A percentile compares a stretch with the other conserved stretches of the same genome.
Conservation (phyloP, 2,113 vertebrate species). For the Drymodes brunneopygia region DNA sequence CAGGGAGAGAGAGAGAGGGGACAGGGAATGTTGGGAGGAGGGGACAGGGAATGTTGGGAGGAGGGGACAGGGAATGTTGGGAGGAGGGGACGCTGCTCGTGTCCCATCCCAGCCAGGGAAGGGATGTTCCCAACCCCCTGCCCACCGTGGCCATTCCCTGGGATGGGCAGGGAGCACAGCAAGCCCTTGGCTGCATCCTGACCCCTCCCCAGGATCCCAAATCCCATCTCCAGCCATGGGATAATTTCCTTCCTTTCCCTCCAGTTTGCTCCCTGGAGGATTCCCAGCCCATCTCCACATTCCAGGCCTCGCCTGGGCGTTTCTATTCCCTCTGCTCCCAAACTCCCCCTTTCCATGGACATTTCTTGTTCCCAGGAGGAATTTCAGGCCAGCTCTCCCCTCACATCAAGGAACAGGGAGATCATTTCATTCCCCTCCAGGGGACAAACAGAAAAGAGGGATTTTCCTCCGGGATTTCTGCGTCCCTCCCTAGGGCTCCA, state of each 20-base stretch:
- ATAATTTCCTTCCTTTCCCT: too few relatives aligned
- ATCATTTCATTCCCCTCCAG: too few relatives aligned
- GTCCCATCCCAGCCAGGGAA: fast-evolving
- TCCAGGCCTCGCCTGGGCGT: too few relatives aligned
- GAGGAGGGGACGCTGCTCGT: fast-evolving
- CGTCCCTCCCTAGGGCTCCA: too few relatives aligned
- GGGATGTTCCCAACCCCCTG: not conserved
- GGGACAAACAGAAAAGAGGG: too few relatives aligned
- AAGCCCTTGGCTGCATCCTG: not conserved
- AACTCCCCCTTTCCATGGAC: not conserved
- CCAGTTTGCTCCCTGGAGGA: not conserved
- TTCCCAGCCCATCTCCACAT: not conserved
- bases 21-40: too few relatives aligned
- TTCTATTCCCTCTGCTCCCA: not conserved
- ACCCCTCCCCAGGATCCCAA: not conserved
- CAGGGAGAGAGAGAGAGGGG: not conserved
- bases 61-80: too few relatives aligned
- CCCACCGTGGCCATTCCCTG: not conserved
- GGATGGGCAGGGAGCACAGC: not conserved
- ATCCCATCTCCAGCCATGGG: not conserved
- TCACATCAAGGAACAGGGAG: too few relatives aligned
- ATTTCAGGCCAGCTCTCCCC: too few relatives aligned
- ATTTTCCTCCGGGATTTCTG: too few relatives aligned
- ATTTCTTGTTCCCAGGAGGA: not conserved
- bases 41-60: too few relatives aligned